Evolutionary conservation across 92 coral and sea anemone species (phyloP).

Genomic region (Paragorgia papillata): DNA sequence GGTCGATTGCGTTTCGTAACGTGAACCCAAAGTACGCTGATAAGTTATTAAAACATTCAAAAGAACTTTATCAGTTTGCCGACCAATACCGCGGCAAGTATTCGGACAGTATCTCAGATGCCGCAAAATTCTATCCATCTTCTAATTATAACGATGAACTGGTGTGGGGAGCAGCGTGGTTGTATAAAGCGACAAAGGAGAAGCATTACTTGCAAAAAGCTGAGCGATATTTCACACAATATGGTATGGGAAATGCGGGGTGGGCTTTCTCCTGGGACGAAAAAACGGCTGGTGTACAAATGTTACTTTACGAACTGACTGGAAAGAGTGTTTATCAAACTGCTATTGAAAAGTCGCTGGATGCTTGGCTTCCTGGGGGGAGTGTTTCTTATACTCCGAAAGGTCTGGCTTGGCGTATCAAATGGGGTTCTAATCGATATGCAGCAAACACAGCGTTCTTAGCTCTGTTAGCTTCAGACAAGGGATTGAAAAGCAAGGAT

Average conservation of each 20-base stretch:
- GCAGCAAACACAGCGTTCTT: slow-evolving; percentile 88
- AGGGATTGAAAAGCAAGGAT: slow-evolving; percentile 57
- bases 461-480: slow-evolving; percentile 81
- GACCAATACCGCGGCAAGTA: slow-evolving; percentile 76
- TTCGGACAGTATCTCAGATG: slow-evolving; percentile 75
- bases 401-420: slow-evolving; percentile 85
- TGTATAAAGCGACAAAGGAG: slow-evolving; percentile 75
- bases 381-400: slow-evolving; percentile 74
- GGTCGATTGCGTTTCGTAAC: slow-evolving; percentile 70
- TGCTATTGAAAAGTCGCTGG: slow-evolving; percentile 55
- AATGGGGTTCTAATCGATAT: slow-evolving; percentile 90
- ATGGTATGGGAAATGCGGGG: slow-evolving; percentile 49
- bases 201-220: slow-evolving; percentile 65
- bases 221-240: slow-evolving; percentile 60
- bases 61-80: slow-evolving; percentile 76
- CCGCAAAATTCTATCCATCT: slow-evolving; percentile 65
- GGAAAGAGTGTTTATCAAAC: slow-evolving; percentile 52
- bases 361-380: slow-evolving; percentile 75
- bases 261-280: slow-evolving; percentile 88
- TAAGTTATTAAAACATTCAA: slow-evolving; percentile 68
- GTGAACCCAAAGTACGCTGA: slow-evolving; percentile 60
- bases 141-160: slow-evolving; percentile 73
- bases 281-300: slow-evolving; percentile 74
- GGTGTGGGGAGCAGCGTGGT: slow-evolving; percentile 95
- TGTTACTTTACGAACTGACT: slow-evolving; percentile 68